phyloP scores from a whole-genome alignment of 1,140 invertebrate species.

The Leptopilina boulardi region DNA sequence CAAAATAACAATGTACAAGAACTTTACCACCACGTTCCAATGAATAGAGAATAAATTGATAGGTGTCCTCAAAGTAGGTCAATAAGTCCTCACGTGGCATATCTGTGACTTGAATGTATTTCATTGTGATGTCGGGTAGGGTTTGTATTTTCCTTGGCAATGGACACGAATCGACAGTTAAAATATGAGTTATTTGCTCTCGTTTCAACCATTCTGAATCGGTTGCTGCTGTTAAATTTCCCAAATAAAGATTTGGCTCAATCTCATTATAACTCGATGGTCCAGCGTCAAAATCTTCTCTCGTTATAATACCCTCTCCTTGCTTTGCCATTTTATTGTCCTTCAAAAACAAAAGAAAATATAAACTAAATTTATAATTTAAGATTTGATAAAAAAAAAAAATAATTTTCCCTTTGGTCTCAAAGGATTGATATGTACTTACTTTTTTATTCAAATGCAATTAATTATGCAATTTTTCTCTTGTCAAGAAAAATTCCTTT shows the following conservation, averaged over 20 bases:
- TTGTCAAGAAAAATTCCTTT: no score
- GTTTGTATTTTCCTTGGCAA: slow-evolving; percentile 84
- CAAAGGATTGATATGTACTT: no score
- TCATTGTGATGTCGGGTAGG: slow-evolving; percentile 80
- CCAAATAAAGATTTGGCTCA: slow-evolving; percentile 83
- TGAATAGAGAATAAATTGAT: slow-evolving; percentile 83
- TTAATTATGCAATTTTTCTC: no score
- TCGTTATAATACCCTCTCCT: slow-evolving; percentile 51
- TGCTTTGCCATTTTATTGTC: slow-evolving; percentile 64
- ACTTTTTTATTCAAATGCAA: no score
- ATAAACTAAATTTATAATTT: neutral
- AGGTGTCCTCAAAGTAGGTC: slow-evolving; percentile 85
- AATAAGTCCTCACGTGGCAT: slow-evolving; percentile 88
- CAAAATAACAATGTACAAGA: slow-evolving; percentile 90
- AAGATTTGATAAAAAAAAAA: no score
- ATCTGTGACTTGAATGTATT: slow-evolving; percentile 89
- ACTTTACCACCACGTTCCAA: slow-evolving; percentile 78
- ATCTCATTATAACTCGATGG: slow-evolving; percentile 82
- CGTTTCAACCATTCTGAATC: slow-evolving; percentile 82
- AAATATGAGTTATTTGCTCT: slow-evolving; percentile 83
- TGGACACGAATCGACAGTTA: slow-evolving; percentile 89
- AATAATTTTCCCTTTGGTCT: no score
- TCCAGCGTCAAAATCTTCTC: slow-evolving; percentile 79
- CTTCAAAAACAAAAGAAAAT: slow-evolving; percentile 49
- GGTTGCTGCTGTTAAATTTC: slow-evolving; percentile 87